These are phyloP conservation scores for Alcedo atthis DNA, from an alignment of 2,797 vertebrate genomes.

Conservation along the genomic window DNA sequence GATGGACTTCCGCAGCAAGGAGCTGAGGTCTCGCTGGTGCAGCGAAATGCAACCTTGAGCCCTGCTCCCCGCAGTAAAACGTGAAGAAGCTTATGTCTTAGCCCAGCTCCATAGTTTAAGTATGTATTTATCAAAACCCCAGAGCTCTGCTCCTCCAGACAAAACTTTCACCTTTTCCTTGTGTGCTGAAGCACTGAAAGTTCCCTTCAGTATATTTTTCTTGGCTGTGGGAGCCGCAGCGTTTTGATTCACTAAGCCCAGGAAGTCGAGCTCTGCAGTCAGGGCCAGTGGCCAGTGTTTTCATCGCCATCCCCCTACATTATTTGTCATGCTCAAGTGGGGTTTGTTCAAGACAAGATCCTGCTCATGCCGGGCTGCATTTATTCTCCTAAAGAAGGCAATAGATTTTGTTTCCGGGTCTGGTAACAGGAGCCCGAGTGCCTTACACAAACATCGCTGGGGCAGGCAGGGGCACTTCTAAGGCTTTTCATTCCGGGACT, in stretches of 20 bases:
- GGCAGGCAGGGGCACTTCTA: background rate
- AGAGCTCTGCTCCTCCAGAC: constrained; percentile 14
- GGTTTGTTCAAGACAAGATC: constrained; percentile 32
- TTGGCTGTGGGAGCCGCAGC: constrained; percentile 14
- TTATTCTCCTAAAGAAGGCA: constrained; percentile 49
- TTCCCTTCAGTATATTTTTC: constrained; percentile 57
- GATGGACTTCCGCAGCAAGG: background rate
- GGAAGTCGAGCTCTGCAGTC: background rate
- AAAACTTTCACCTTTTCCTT: constrained; percentile 51
- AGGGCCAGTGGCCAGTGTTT: constrained; percentile 27
- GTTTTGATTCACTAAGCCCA: constrained; percentile 53
- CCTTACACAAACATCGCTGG: background rate
- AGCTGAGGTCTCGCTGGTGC: background rate
- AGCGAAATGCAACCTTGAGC: background rate
- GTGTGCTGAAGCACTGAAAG: constrained; percentile 40
- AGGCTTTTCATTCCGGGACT: background rate
- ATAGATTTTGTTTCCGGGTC: constrained; percentile 52
- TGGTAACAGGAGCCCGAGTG: constrained; percentile 10
- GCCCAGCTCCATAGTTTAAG: background rate
- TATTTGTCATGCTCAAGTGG: constrained; percentile 51
- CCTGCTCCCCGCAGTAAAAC: background rate
- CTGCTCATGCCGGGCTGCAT: background rate
- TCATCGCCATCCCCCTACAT: background rate
- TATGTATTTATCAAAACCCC: constrained; percentile 15
- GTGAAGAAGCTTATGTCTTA: background rate